Evolutionary conservation across 1,140 invertebrate species (phyloP).

Genomic region (Zaprionus taronus): DNA sequence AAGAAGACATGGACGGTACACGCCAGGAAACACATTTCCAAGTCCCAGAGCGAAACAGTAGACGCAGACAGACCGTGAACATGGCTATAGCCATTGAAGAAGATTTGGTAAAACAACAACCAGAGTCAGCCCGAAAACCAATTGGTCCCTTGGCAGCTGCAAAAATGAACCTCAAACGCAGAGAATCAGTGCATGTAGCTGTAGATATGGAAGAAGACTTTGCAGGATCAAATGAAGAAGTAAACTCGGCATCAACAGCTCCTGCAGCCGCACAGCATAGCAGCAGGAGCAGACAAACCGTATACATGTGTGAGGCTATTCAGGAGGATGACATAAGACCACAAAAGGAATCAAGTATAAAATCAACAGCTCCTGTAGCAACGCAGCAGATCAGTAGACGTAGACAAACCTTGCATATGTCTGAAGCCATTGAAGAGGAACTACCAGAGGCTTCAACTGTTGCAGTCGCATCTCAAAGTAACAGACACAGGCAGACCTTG

Average conservation of each 20-base stretch:
- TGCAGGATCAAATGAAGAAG: background rate
- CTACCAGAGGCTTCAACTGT: background rate
- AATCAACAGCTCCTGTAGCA: background rate
- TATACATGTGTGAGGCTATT: constrained; percentile 16
- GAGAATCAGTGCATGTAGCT: constrained; percentile 2
- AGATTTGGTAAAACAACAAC: background rate
- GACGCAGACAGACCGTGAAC: background rate
- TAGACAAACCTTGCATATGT: constrained; percentile 17
- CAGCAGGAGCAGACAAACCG: background rate
- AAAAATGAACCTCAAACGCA: background rate
- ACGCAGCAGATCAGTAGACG: background rate
- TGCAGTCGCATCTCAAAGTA: background rate
- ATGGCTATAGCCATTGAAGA: constrained; percentile 20
- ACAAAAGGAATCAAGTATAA: background rate
- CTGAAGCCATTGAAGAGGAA: constrained; percentile 11
- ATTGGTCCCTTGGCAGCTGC: background rate
- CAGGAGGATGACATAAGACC: constrained; percentile 3
- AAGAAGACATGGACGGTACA: constrained; percentile 2
- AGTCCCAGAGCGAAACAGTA: background rate
- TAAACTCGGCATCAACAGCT: background rate
- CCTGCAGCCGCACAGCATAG: background rate
- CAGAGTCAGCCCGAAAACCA: background rate
- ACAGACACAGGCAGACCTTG: constrained; percentile 1
- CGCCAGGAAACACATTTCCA: background rate
- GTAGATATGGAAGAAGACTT: constrained; percentile 29